Base-by-base conservation (phyloP, 2,797 vertebrate genomes). In the Hapalemur alaotrensis region DNA sequence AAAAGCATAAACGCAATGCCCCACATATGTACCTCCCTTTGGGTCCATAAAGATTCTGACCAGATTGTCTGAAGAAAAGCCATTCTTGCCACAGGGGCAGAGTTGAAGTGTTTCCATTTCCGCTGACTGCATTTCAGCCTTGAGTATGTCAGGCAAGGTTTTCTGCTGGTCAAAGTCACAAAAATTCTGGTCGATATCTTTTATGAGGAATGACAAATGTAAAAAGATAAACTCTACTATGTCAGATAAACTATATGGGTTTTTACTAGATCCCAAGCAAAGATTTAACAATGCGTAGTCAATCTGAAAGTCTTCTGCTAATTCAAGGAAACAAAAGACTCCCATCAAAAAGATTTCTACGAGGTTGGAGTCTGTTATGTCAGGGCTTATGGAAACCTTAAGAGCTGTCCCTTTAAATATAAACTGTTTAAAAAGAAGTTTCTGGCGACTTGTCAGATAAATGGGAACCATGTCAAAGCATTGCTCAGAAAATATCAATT, bases 151-250 rank as follows among this genome's bases (percentile, higher is more conserved):
- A 93, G 95, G 69, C 70, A 84, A 90, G 30, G 13, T 91, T 93
- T 98, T 97, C 95, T 95, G 59, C 43, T 97, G 97, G 96, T 95
- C 97, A 94, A 69, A 98, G 92, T 96, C 96, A 96, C 69, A 90
- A 96, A 92, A 75, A 94, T 57, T 86, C 35, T 63, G 86, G 89
- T 4, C 10, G 14, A 93, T 94, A 86, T 73, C 92, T 97, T 98
- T 96, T 18, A 91, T 97, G 94, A 97, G 95, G 48, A 96, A 97
- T 89, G 95, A 97, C 87, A 95, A 97, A 96, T 95, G 72, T 95
- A 82, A 90, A 93, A 94, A 95, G 85, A 97, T 93, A 98, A 98
- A 98, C 93, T 97, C 79, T 89, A 92, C 86, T 35, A 18, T 90
- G 76, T 96, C 83, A 89, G 67, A 95, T 97, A 97, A 97, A 96